These are phyloP conservation scores for Mesoclemmys tuberculata DNA, from an alignment of 2,113 vertebrate genomes.

Conservation along the genomic window DNA sequence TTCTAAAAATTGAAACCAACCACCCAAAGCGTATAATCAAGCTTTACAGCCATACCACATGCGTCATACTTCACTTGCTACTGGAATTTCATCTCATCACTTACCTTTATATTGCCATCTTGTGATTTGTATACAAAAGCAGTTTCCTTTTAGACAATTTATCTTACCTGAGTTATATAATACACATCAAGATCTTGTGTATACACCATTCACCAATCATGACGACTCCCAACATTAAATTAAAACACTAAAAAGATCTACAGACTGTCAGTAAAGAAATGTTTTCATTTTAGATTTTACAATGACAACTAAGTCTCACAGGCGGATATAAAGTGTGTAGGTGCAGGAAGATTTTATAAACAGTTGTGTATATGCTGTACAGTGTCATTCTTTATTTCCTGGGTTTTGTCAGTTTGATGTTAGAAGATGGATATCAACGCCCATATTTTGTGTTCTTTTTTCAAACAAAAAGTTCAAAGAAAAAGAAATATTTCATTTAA, in stretches of 20 bases:
- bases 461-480: neutral
- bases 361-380: accelerated
- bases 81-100: neutral
- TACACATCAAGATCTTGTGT: neutral
- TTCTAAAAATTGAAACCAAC: neutral
- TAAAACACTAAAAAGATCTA: neutral
- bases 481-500: neutral
- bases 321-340: neutral
- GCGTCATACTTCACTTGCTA: neutral
- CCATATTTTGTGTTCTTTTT: neutral
- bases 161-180: neutral
- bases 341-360: neutral
- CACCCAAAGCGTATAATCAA: neutral
- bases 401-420: neutral
- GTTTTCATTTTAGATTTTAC: neutral
- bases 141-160: neutral
- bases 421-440: neutral
- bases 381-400: neutral
- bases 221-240: neutral
- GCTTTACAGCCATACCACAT: neutral
- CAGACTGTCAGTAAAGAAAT: neutral
- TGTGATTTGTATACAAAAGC: accelerated
- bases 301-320: neutral
- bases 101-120: accelerated
- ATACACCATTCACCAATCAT: neutral